Base-by-base conservation (phyloP, 1,140 invertebrate species). In the Bombus cullumanus region DNA sequence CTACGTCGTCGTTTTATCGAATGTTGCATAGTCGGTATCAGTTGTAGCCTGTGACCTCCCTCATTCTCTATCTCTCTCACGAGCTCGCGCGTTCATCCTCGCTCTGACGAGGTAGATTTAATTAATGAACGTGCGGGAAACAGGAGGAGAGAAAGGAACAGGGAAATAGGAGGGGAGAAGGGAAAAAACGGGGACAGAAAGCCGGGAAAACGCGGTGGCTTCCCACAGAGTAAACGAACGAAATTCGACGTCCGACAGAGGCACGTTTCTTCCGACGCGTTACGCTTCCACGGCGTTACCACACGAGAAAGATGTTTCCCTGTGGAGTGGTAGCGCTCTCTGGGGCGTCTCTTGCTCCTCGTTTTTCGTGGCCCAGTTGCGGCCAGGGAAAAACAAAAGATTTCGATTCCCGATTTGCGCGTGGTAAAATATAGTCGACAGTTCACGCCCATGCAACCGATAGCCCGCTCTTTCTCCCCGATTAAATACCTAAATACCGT, bases 401-500 rank as follows among this genome's bases (percentile, higher is more conserved):
- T 78, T 80, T 76, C 75, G 66, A 84, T 64, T 72, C 66, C 31
- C 75, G 83, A 84, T 84, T 76, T 68, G 41, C 74, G 37, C 62
- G 25, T 15, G 62, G 83, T 94, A 94, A 94, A 94, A 94, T 94
- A 94, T 93, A 91, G 92, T 88, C 81, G 73, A 59, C 72, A 87
- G 86, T 94, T 91, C 90, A 92, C 94, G 92, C 94, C 93, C 93
- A 92, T 90, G 89, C 90, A 89, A 90, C 86, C 75, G 43, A 76
- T 25, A 64, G 12, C 41, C 85, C 80, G 86, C 86, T 84, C 88
- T 86, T 91, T 83, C 69, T 62, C 74, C 13, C 18, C 83, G 83
- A 92, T 93, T 93, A 94, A 94, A 93, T 93, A 93, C 91, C 93
- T 89, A 94, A 94, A 94, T 91, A 93, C 91, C 90, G 82, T 86